Conservation (phyloP, 2,113 vertebrate genomes). For the Oenanthe melanoleuca region DNA sequence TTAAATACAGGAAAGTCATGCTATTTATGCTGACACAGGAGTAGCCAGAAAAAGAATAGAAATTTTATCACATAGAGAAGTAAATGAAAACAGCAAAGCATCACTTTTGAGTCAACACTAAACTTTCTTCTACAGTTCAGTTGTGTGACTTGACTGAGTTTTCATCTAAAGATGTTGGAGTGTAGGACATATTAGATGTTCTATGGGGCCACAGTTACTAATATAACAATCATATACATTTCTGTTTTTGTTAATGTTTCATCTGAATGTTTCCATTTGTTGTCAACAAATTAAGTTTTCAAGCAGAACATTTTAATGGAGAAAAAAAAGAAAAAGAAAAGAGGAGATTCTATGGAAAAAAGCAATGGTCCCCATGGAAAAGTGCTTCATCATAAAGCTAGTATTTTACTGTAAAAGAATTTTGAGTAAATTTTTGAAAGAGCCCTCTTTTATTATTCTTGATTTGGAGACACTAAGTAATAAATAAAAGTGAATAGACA, state of each 20-base stretch:
- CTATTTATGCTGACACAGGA: neutral
- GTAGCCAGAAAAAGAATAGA: neutral
- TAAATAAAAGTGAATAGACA: neutral
- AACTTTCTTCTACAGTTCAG: neutral
- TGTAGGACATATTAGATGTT: neutral
- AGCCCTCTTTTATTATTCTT: neutral
- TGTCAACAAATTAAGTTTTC: neutral
- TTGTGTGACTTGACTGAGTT: neutral
- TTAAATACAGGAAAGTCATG: neutral
- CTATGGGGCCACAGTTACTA: neutral
- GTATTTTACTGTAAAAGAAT: neutral
- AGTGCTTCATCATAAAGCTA: neutral
- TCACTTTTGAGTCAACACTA: neutral
- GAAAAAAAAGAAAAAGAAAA: too few species aligned
- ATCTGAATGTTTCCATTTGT: neutral
- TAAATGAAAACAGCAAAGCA: neutral
- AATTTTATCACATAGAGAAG: neutral
- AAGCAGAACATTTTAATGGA: accelerated
- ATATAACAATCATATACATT: neutral
- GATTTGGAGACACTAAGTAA: neutral
- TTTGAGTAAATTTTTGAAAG: neutral
- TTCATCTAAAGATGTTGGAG: neutral
- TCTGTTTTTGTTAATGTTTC: neutral
- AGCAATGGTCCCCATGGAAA: neutral
- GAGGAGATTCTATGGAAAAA: neutral